These are phyloP conservation scores for Drosophila tropicalis DNA, from an alignment of 1,140 invertebrate genomes.

Conservation along the genomic window DNA sequence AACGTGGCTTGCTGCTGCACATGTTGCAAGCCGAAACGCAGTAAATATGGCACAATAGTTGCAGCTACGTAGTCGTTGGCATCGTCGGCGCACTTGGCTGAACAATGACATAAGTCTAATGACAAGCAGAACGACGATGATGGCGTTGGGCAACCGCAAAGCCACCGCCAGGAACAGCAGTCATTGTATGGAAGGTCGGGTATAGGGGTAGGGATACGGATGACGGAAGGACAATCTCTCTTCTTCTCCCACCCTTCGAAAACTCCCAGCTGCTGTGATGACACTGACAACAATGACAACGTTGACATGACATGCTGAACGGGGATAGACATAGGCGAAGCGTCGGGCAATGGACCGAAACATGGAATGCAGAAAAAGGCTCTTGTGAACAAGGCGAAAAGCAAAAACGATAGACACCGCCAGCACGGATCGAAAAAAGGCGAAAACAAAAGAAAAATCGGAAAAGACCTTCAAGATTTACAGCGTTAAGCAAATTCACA, in stretches of 20 bases:
- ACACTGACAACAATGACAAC: constrained; percentile 70
- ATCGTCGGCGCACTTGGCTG: constrained; percentile 63
- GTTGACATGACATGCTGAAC: constrained; percentile 56
- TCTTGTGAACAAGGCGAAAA: background rate
- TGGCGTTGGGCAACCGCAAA: constrained; percentile 44
- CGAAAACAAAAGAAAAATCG: background rate
- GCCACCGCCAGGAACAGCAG: constrained; percentile 32
- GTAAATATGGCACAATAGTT: constrained; percentile 59
- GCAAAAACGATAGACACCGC: background rate
- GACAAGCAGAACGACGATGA: constrained; percentile 63
- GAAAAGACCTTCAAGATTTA: background rate
- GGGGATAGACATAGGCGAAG: constrained; percentile 7
- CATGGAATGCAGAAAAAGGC: constrained; percentile 2
- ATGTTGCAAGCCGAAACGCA: constrained; percentile 43
- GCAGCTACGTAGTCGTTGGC: constrained; percentile 29
- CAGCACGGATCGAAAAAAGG: constrained; percentile 1
- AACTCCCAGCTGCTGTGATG: constrained; percentile 44
- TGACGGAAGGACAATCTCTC: background rate
- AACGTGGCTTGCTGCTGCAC: constrained; percentile 36
- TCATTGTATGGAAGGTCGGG: background rate
- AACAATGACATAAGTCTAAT: constrained; percentile 73
- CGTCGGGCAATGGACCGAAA: background rate
- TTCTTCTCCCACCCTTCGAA: background rate
- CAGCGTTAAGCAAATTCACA: constrained; percentile 3
- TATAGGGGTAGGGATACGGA: background rate